Evolutionary conservation across 2,888 invertebrate species (phyloP).

Genomic region (Polydrusus cervinus): DNA sequence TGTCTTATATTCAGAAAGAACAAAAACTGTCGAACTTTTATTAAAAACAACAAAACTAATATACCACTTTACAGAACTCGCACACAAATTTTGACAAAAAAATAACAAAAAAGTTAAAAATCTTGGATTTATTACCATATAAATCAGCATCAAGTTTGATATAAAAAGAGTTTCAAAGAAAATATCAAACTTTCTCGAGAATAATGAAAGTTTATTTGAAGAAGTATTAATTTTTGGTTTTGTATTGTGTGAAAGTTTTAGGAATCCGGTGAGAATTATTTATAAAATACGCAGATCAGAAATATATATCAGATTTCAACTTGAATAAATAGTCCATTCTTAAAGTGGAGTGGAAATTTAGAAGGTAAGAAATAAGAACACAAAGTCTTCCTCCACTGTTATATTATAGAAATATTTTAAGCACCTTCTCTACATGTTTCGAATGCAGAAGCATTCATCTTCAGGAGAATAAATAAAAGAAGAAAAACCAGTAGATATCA

Average conservation of each 20-base stretch:
- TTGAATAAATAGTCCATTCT: no score
- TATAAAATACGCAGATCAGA: not conserved
- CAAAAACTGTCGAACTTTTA: not conserved
- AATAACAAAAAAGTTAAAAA: not conserved
- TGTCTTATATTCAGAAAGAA: not conserved
- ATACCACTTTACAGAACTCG: not conserved
- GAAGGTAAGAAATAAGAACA: no score
- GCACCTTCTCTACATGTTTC: no score
- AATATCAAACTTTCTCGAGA: not conserved
- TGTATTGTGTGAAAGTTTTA: conserved; percentile 3
- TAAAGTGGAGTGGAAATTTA: no score
- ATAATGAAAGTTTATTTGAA: conserved; percentile 7
- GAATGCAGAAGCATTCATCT: no score
- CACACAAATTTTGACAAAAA: not conserved
- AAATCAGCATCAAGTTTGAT: conserved; percentile 10
- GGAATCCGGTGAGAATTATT: not conserved
- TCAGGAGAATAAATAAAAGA: no score
- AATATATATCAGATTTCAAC: not conserved
- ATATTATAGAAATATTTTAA: no score
- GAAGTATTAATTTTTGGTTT: conserved; percentile 4
- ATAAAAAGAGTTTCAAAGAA: not conserved
- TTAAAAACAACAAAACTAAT: not conserved
- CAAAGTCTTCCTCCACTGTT: no score
- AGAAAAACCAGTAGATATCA: no score
- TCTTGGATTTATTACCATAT: conserved; percentile 14